Evolutionary conservation across 2,113 vertebrate species (phyloP).

Genomic region (Phoenicopterus ruber): DNA sequence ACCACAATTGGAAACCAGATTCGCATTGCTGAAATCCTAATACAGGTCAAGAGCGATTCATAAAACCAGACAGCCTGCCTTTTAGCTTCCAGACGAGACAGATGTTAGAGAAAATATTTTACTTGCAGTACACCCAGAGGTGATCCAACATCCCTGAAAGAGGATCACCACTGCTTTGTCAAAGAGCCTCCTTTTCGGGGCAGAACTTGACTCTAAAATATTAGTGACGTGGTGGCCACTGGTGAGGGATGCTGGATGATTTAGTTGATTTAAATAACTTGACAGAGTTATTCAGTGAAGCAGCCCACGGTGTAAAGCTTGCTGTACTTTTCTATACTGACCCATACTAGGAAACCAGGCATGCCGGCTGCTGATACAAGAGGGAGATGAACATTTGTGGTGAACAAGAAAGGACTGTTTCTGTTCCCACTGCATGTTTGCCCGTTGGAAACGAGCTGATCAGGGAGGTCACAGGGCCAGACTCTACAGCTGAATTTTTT

Average conservation of each 20-base stretch:
- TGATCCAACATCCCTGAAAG: background rate
- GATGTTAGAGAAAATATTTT: background rate
- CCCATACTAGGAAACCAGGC: background rate
- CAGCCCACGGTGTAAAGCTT: background rate
- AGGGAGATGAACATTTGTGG: background rate
- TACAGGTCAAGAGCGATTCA: background rate
- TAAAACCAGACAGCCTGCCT: background rate
- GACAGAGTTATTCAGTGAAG: background rate
- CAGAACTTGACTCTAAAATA: background rate
- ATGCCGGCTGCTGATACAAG: background rate
- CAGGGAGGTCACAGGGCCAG: background rate
- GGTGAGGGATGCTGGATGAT: background rate
- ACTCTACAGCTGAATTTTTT: conserved; percentile 7
- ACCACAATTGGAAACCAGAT: background rate
- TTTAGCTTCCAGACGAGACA: background rate
- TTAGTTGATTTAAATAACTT: background rate
- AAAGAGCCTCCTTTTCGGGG: background rate
- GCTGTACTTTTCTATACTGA: background rate
- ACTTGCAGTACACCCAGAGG: background rate
- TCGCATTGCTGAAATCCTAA: background rate
- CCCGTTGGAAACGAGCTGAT: background rate
- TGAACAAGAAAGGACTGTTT: background rate
- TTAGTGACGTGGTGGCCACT: background rate
- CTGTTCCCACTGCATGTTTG: background rate
- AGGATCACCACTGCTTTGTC: background rate